Evolutionary conservation across 2,888 invertebrate genomes (phyloP).

Genomic region (Cerceris ruficornis): DNA sequence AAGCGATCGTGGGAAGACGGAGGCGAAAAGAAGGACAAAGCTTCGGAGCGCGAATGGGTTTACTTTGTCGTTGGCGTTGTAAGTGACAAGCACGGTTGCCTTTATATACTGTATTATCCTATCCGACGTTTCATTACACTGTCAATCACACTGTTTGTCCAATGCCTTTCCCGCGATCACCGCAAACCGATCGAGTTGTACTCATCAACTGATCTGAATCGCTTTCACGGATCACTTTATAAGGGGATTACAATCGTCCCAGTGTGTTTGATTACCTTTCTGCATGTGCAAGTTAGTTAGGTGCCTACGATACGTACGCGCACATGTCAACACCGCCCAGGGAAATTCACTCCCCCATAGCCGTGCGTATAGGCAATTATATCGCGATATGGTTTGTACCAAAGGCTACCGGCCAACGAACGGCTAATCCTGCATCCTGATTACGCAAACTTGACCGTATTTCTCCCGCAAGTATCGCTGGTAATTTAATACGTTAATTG

Average conservation of each 20-base stretch:
- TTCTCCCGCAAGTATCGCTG: slow-evolving; percentile 4
- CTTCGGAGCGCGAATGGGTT: slow-evolving; percentile 9
- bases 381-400: slow-evolving; percentile 36
- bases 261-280: slow-evolving; percentile 68
- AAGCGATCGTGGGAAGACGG: not conserved
- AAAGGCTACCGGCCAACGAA: slow-evolving; percentile 37
- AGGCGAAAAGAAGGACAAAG: not conserved
- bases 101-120: slow-evolving; percentile 39
- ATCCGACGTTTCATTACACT: slow-evolving; percentile 55
- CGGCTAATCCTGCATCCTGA: slow-evolving; percentile 34
- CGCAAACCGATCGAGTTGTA: slow-evolving; percentile 52
- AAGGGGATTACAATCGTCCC: slow-evolving; percentile 67
- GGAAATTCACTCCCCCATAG: slow-evolving; percentile 7
- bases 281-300: slow-evolving; percentile 50
- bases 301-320: slow-evolving; percentile 33
- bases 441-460: slow-evolving; percentile 18
- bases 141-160: slow-evolving; percentile 55
- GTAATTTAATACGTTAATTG: slow-evolving; percentile 34
- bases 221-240: slow-evolving; percentile 58
- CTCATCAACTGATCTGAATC: slow-evolving; percentile 48
- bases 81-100: slow-evolving; percentile 51
- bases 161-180: slow-evolving; percentile 23
- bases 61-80: slow-evolving; percentile 46
- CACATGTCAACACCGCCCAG: slow-evolving; percentile 24
- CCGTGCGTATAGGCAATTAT: slow-evolving; percentile 34